Percentiles rank a stretch among this genome's conserved stretches.
Conservation (phyloP, 2,113 vertebrate species). For the Gymnorhina tibicen region DNA sequence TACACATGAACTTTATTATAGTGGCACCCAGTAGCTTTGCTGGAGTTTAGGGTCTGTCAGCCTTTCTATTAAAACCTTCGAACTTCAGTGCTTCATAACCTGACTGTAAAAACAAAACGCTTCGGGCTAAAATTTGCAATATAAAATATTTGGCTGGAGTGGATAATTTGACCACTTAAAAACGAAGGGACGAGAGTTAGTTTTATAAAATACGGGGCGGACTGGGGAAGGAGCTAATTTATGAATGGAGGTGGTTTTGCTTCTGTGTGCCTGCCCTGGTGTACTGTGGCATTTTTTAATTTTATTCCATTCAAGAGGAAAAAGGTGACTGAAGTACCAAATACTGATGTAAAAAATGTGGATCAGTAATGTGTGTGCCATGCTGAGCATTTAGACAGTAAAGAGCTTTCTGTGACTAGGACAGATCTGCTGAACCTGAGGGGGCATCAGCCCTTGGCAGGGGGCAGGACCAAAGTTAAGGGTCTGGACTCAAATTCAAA, state of each 20-base stretch:
- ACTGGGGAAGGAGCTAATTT: slow-evolving; percentile 16
- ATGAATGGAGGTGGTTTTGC: background rate
- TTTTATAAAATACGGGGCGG: background rate
- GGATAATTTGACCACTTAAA: slow-evolving; percentile 1
- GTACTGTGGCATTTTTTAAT: background rate
- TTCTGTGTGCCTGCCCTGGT: background rate
- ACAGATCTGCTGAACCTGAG: background rate
- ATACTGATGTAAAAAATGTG: background rate
- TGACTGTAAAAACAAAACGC: slow-evolving; percentile 19
- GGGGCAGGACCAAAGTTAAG: background rate
- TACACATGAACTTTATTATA: slow-evolving; percentile 58
- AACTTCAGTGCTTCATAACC: slow-evolving; percentile 25
- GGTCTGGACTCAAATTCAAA: background rate
- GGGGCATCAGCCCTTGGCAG: background rate
- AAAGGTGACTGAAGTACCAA: background rate
- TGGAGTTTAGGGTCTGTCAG: slow-evolving; percentile 49
- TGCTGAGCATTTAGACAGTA: background rate
- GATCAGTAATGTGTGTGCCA: background rate
- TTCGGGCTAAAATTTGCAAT: slow-evolving; percentile 14
- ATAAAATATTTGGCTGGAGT: background rate
- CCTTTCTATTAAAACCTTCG: slow-evolving; percentile 41
- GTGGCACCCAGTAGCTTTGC: slow-evolving; percentile 43
- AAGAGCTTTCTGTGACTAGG: background rate
- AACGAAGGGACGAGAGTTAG: background rate
- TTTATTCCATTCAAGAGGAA: background rate